These are phyloP conservation scores for Creontiades dilutus DNA, from an alignment of 2,888 invertebrate species.

Conservation along the genomic window DNA sequence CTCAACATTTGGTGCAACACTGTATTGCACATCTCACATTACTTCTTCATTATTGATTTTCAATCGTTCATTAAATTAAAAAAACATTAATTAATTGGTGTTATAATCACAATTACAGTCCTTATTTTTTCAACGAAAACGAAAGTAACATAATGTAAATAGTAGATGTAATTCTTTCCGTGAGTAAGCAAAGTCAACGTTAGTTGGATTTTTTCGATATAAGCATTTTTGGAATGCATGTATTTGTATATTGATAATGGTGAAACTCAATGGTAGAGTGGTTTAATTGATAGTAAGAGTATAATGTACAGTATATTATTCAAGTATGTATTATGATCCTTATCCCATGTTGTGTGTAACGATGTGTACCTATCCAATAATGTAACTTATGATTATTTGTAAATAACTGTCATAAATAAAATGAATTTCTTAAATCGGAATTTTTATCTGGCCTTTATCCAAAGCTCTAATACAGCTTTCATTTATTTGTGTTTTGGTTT, in stretches of 20 bases:
- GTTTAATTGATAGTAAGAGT: constrained; percentile 1
- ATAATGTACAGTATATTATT: constrained; percentile 32
- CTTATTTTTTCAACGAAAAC: neutral
- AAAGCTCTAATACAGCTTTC: too few species aligned
- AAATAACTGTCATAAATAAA: constrained; percentile 55
- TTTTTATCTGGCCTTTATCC: neutral
- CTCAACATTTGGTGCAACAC: neutral
- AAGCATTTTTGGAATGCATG: constrained; percentile 40
- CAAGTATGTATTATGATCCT: neutral
- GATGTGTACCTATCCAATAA: constrained; percentile 41
- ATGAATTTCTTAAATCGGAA: constrained; percentile 18
- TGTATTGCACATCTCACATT: too few species aligned
- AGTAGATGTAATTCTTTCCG: neutral
- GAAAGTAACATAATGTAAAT: neutral
- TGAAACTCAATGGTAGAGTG: constrained; percentile 39
- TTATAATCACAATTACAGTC: too few species aligned
- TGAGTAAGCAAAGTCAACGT: neutral
- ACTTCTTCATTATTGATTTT: neutral
- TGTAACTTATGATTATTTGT: constrained; percentile 4
- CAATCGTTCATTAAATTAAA: neutral
- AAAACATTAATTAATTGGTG: neutral
- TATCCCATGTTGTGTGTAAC: constrained; percentile 43
- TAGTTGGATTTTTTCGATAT: constrained; percentile 40
- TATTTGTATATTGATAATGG: constrained; percentile 13
- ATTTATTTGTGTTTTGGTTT: too few species aligned